phyloP scores from a whole-genome alignment of 2,888 invertebrate genomes.

The Rhagonycha fulva region DNA sequence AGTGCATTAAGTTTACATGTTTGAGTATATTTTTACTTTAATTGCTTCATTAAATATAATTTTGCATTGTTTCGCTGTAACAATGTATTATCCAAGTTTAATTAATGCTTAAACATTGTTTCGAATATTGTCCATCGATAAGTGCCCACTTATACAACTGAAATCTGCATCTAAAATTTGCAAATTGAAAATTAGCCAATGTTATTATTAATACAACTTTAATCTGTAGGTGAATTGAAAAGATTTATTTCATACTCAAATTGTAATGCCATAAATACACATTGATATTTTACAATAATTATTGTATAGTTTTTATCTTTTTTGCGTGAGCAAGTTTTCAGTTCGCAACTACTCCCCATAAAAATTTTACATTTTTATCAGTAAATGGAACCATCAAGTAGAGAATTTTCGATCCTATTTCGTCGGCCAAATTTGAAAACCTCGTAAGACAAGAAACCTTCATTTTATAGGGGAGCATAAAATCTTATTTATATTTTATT shows the following conservation, averaged over 20 bases:
- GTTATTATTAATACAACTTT: not conserved
- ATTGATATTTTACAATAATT: not conserved
- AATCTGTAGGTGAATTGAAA: not conserved
- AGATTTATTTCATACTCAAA: not conserved
- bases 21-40: not conserved
- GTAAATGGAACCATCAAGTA: too few species aligned
- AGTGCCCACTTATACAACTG: not conserved
- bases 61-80: not conserved
- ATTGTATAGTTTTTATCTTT: not conserved
- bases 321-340: too few species aligned
- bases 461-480: too few species aligned
- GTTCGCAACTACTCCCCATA: not conserved
- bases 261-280: not conserved
- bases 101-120: not conserved
- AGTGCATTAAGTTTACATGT: not conserved
- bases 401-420: not conserved
- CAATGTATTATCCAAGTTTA: not conserved
- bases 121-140: not conserved
- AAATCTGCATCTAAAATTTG: not conserved
- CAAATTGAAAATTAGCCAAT: not conserved
- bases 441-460: too few species aligned
- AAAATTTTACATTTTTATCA: not conserved
- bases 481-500: too few species aligned
- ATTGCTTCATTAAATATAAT: not conserved
- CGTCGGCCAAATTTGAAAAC: too few species aligned